Conservation (phyloP, 2,888 invertebrate species). For the Spicauda simplicius region DNA sequence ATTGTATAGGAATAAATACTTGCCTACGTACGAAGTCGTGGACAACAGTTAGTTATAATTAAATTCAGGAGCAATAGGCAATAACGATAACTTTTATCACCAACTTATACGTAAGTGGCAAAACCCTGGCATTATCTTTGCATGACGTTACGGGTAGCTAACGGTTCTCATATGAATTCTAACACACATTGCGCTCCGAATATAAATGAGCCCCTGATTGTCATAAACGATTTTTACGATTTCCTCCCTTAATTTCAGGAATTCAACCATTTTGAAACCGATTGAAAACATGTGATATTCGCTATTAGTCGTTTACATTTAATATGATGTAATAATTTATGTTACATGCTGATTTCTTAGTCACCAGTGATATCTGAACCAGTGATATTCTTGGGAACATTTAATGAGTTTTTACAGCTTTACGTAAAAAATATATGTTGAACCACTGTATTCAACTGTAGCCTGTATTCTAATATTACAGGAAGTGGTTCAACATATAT, state of each 20-base stretch:
- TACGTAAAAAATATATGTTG: no score
- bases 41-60: not conserved
- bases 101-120: conserved; percentile 7
- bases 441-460: no score
- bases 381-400: no score
- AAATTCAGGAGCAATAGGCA: conserved; percentile 1
- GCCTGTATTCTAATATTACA: no score
- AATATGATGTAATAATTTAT: no score
- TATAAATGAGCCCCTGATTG: conserved; percentile 51
- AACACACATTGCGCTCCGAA: conserved; percentile 51
- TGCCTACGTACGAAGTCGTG: no score
- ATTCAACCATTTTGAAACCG: conserved; percentile 19
- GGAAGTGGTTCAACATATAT: no score
- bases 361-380: no score
- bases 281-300: conserved; percentile 20
- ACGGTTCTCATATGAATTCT: conserved; percentile 33
- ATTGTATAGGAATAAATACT: no score
- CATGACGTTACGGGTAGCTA: conserved; percentile 16
- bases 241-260: conserved; percentile 22
- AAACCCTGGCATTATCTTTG: conserved; percentile 25
- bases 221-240: conserved; percentile 29
- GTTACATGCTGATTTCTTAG: no score
- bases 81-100: conserved; percentile 22
- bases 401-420: no score
- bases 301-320: not conserved